These are phyloP conservation scores for Uropsilus gracilis DNA, from an alignment of 2,113 vertebrate species.

Conservation along the genomic window DNA sequence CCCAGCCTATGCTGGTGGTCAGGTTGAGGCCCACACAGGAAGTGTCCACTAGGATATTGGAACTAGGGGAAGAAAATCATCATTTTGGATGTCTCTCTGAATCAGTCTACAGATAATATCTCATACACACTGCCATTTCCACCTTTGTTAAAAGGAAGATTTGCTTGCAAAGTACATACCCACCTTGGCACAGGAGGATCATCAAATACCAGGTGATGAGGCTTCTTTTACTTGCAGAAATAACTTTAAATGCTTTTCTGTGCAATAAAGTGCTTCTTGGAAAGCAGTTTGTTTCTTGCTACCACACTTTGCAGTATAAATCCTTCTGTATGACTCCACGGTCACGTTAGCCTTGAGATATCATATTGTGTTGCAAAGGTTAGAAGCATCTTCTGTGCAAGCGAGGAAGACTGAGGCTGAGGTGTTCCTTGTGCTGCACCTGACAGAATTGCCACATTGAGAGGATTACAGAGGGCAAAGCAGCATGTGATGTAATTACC, in stretches of 20 bases:
- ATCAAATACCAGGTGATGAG: neutral
- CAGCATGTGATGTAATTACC: neutral
- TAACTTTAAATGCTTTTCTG: neutral
- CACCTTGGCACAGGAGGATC: neutral
- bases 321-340: neutral
- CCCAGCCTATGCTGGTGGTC: neutral
- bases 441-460: neutral
- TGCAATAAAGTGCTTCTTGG: conserved; percentile 17
- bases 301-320: conserved; percentile 5
- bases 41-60: no score
- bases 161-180: neutral
- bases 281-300: conserved; percentile 46
- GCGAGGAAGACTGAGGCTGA: neutral
- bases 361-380: conserved; percentile 7
- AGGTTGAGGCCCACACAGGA: neutral
- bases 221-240: conserved; percentile 25
- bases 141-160: neutral
- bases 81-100: neutral
- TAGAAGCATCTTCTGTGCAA: neutral
- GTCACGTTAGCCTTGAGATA: neutral
- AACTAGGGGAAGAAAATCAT: neutral
- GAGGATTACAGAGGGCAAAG: neutral
- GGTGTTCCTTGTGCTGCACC: neutral
- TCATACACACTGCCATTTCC: neutral
- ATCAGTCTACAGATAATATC: neutral